Evolutionary conservation across 2,797 vertebrate genomes (phyloP), one percentile per base, ranked within the genome.

Genomic region (Pantherophis alleghaniensis): DNA sequence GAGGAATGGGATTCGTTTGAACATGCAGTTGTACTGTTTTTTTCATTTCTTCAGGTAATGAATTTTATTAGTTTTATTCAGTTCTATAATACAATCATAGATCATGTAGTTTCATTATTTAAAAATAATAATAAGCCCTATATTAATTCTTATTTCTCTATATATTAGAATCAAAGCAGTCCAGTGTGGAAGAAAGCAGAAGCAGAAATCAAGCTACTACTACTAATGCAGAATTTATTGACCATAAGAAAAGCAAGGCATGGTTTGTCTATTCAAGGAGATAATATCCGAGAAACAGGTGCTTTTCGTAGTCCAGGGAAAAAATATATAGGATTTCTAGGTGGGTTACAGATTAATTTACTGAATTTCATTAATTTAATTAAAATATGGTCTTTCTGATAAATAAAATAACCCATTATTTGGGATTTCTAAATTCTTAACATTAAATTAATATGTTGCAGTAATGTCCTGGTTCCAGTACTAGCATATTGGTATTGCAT

Each of bases 1-100:
- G 99, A 99, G 93, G 98, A 99, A 87, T 98, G 97, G 97, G 97
- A 98, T 0, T 92, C 97, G 37, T 99, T 99, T 96, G 96, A 97
- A 95, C 97, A 97, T 88, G 96, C 98, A 92, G 26, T 97, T 92
- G 91, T 87, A 69, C 93, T 97, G 57, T 98, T 99, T 95, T 93
- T 97, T 93, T 94, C 95, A 89, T 96, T 98, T 95, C 96, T 99
- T 96, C 97, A 98, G 97, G 99, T 99, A 97, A 98, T 69, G 16
- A 26, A 91, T 18, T 91, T 28, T 87, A 12, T 87, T 42, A 51
- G 26, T 66, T 47, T 90, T 87, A 89, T 51, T 60, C 2, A 26
- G 16, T 14, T 47, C 57, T 60, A 16, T 89, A 83, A 26, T 13
- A 18, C 18, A 24, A 86, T 63, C 9, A 53, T 83, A 53, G 69